Evolutionary conservation across 2,113 vertebrate species (phyloP), one percentile per base, ranked within the genome.

Genomic region (Martes martes): DNA sequence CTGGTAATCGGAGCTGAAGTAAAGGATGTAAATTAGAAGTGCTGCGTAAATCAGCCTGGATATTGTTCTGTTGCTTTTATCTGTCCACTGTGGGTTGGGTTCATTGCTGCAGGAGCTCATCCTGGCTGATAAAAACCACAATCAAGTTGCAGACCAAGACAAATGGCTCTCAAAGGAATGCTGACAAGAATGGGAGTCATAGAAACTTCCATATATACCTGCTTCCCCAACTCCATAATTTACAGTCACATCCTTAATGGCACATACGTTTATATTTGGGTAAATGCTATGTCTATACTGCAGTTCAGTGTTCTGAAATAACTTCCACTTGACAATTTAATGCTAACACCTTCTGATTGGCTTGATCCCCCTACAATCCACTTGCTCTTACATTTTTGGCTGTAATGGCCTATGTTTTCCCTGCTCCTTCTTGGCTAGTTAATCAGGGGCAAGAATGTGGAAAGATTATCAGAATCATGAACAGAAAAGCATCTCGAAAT

Each of bases 51-150:
- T 96, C 74, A 96, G 50, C 45, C 45, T 88, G 0, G 6, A 23
- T 76, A 94, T 93, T 89, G 57, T 67, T 87, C 67, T 76, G 42
- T 47, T 47, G 61, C 24, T 94, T 95, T 14, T 90, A 74, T 78
- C 33, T 89, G 1, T 59, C 96, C 31, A 84, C 2, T 2, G 36
- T 81, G 63, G 59, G 69, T 61, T 84, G 26, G 4, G 8, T 73
- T 95, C 76, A 85, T 95, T 97, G 89, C 61, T 93, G 15, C 4
- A 14, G 47, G 67, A 84, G 21, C 78, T 63, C 42, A 8, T 89
- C 71, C 78, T 83, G 16, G 24, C 59, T 67, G 42, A 98, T 52
- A 59, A 89, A 94, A 97, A 73, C 0, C 74, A 88, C 87, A 96
- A 55, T 69, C 71, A 55, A 71, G 42, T 65, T 83, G 31, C 5